A percentile compares a stretch with the other conserved stretches of the same genome.
Conservation (phyloP, 2,797 vertebrate genomes). For the Cossypha caffra region DNA sequence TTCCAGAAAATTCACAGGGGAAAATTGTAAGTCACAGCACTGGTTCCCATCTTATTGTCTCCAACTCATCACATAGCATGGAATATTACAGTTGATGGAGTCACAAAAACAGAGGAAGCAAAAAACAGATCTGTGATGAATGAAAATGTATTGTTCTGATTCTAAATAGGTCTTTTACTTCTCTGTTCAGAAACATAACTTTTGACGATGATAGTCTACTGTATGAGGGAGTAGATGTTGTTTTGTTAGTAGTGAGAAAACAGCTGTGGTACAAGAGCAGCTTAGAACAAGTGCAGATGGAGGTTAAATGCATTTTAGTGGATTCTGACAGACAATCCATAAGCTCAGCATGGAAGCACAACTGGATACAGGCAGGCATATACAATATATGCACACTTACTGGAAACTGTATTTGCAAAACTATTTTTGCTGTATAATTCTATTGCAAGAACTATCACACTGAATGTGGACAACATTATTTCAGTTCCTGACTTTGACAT, state of each 20-base stretch:
- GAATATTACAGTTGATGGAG: not conserved
- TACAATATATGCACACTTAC: not conserved
- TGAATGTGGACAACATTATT: not conserved
- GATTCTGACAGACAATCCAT: not conserved
- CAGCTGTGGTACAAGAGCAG: not conserved
- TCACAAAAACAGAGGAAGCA: not conserved
- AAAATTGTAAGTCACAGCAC: not conserved
- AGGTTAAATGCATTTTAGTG: not conserved
- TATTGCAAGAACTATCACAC: not conserved
- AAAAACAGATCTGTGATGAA: not conserved
- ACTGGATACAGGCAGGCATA: not conserved
- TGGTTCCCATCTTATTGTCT: not conserved
- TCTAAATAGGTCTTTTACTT: not conserved
- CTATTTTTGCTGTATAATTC: not conserved
- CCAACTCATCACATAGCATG: fast-evolving
- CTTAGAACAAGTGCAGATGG: not conserved
- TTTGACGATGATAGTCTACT: not conserved
- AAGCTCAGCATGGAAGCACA: not conserved
- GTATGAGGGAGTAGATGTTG: not conserved
- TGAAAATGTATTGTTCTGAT: not conserved
- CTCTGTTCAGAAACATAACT: not conserved
- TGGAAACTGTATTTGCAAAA: not conserved
- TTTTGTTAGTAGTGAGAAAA: not conserved
- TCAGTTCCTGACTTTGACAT: not conserved
- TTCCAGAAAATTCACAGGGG: not conserved